Evolutionary conservation across 2,888 invertebrate species (phyloP).

Genomic region (Fabriciana adippe): DNA sequence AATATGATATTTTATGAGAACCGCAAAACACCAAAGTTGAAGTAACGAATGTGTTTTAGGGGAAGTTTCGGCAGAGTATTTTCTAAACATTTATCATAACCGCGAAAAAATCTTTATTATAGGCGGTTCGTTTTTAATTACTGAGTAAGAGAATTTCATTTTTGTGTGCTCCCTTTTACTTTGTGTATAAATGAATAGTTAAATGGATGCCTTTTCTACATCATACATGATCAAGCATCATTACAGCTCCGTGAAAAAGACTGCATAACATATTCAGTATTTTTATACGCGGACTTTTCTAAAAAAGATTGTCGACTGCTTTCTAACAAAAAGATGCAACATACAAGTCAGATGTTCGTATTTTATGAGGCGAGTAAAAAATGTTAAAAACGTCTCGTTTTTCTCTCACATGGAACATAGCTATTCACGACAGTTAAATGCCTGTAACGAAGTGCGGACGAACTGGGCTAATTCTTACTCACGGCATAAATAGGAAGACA

Average conservation of each 20-base stretch:
- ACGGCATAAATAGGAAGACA: constrained; percentile 61
- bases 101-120: constrained; percentile 29
- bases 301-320: constrained; percentile 53
- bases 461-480: constrained; percentile 44
- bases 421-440: constrained; percentile 42
- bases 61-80: constrained; percentile 13
- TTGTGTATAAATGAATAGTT: constrained; percentile 27
- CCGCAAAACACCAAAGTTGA: constrained; percentile 11
- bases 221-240: constrained; percentile 28
- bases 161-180: constrained; percentile 20
- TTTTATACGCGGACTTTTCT: constrained; percentile 53
- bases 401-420: not conserved
- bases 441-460: constrained; percentile 52
- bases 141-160: constrained; percentile 17
- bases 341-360: constrained; percentile 61
- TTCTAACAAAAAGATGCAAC: constrained; percentile 65
- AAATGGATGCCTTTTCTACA: constrained; percentile 22
- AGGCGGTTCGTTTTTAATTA: constrained; percentile 25
- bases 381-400: constrained; percentile 59
- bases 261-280: constrained; percentile 42
- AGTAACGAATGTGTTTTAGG: constrained; percentile 20
- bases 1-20: constrained; percentile 6
- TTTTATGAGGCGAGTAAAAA: constrained; percentile 71
- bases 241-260: constrained; percentile 21
- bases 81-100: constrained; percentile 29